A percentile compares a stretch with the other conserved stretches of the same genome.
phyloP scores from a whole-genome alignment of 2,888 invertebrate species.

The Oasisia sp. region DNA sequence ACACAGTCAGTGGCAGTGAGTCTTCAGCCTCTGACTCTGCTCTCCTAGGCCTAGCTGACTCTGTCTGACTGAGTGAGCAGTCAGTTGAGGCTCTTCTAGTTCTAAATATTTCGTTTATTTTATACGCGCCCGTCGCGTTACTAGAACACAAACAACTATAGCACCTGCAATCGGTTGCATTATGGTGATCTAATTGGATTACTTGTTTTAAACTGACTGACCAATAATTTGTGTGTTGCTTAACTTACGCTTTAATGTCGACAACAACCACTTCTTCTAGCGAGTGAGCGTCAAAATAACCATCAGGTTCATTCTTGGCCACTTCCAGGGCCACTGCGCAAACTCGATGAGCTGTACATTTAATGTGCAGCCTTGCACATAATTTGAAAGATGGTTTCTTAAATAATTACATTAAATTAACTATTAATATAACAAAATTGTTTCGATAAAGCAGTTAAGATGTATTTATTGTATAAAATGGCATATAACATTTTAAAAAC shows the following conservation, averaged over 20 bases:
- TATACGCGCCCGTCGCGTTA: neutral
- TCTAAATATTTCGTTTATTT: neutral
- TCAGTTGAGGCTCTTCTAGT: neutral
- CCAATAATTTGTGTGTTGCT: neutral
- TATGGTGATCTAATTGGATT: neutral
- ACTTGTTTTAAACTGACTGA: neutral
- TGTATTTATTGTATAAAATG: neutral
- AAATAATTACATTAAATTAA: neutral
- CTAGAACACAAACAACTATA: neutral
- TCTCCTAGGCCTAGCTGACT: too few relatives aligned
- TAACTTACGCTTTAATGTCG: neutral
- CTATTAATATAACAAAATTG: neutral
- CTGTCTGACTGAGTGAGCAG: neutral
- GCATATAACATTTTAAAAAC: neutral
- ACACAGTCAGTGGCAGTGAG: too few relatives aligned
- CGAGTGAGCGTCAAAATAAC: neutral
- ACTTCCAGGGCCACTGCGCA: neutral
- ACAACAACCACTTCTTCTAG: neutral
- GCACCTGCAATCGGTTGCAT: neutral
- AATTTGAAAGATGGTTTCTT: neutral
- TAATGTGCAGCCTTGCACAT: neutral
- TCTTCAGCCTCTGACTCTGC: too few relatives aligned
- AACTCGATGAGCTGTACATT: neutral
- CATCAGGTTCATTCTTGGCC: neutral
- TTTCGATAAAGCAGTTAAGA: neutral